Base-by-base conservation (phyloP, 2,888 invertebrate genomes). In the Parnassius mnemosyne region DNA sequence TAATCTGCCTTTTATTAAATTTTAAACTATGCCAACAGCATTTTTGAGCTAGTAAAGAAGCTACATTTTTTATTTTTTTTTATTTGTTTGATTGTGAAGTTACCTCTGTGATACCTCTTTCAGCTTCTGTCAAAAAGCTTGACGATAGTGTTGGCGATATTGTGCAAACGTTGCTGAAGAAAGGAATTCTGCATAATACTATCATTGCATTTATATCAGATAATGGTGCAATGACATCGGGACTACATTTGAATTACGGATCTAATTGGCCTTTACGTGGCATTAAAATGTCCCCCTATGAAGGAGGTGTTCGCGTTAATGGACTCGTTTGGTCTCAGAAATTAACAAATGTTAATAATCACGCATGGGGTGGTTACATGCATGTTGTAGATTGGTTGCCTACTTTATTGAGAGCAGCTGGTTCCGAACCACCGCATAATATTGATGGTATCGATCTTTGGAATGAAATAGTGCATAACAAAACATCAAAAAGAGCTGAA, bases 191-290 rank as follows among this genome's bases (percentile, higher is more conserved):
- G 67, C 89, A 96, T 52, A 95, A 98, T 78, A 95, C 97, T 0
- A 93, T 98, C 54, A 92, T 98, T 59, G 83, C 97, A 1, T 98
- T 98, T 79, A 93, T 95, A 70, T 95, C 97, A 11, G 98, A 98
- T 79, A 98, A 98, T 79, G 97, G 97, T 0, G 96, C 95, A 0
- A 96, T 96, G 56, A 94, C 96, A 0, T 87, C 92, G 61, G 97
- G 96, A 0, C 73, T 92, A 55, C 94, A 94, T 75, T 79, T 92
- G 57, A 98, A 97, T 83, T 93, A 93, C 55, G 96, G 94, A 10
- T 96, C 95, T 20, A 96, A 96, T 83, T 95, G 93, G 92, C 96
- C 96, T n/a, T 80, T 96, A 11, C 92, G 95, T 80, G 96, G 96
- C 50, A 68, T 76, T 76, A 98, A 98, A 85, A 92, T 94, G 78